These are phyloP conservation scores for Lapara coniferarum DNA, from an alignment of 2,888 invertebrate species.

Conservation along the genomic window DNA sequence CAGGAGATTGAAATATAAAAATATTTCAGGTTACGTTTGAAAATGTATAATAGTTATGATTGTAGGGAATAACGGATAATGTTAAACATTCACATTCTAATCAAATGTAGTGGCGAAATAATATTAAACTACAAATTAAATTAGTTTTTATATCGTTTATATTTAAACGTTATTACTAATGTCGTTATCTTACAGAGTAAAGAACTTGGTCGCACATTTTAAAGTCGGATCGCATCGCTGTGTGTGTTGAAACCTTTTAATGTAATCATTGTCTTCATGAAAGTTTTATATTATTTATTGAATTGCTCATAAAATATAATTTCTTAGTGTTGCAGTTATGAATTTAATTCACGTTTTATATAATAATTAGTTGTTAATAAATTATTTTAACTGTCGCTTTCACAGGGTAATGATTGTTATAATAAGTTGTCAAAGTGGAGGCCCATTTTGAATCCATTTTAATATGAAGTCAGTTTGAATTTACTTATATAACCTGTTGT, in stretches of 20 bases:
- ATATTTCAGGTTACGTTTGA: too few species aligned
- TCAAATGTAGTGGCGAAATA: too few species aligned
- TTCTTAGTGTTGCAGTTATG: constrained; percentile 10
- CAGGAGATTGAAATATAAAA: too few species aligned
- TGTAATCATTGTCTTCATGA: not conserved
- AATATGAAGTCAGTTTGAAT: not conserved
- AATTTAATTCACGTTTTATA: constrained; percentile 7
- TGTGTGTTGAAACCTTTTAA: not conserved
- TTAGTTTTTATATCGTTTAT: too few species aligned
- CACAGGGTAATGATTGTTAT: constrained; percentile 19
- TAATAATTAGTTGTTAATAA: constrained; percentile 12
- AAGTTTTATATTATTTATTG: too few species aligned
- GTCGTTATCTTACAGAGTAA: too few species aligned
- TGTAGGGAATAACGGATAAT: too few species aligned
- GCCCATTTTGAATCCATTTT: constrained; percentile 14
- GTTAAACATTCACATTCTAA: too few species aligned
- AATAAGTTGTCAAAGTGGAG: constrained; percentile 3
- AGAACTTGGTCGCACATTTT: not conserved
- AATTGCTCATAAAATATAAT: not conserved
- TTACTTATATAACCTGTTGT: too few species aligned
- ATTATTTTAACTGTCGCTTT: constrained; percentile 21
- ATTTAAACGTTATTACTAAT: too few species aligned
- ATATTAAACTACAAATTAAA: too few species aligned
- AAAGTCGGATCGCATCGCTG: not conserved
- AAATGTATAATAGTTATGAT: too few species aligned